Conservation (phyloP, 2,888 invertebrate genomes). For the Lasioglossum oenotherae region DNA sequence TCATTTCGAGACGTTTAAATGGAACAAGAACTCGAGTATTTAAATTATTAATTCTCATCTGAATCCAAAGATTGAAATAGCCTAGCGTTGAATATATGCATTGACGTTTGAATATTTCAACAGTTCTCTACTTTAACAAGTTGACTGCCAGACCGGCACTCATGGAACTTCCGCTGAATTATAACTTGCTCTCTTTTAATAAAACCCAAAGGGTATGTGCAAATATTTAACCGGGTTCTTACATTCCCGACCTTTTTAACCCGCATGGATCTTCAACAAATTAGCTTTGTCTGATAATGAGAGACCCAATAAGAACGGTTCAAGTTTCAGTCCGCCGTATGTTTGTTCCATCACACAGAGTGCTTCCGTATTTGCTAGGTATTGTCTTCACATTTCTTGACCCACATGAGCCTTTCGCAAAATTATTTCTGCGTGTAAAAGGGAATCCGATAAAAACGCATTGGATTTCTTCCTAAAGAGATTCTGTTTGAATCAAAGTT, state of each 20-base stretch:
- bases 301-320: background rate
- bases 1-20: background rate
- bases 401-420: fast-evolving
- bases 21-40: constrained; percentile 3
- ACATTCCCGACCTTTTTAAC: background rate
- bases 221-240: background rate
- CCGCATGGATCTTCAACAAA: background rate
- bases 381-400: background rate
- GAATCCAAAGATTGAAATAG: constrained; percentile 11
- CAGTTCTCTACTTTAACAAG: constrained; percentile 3
- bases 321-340: background rate
- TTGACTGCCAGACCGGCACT: constrained; percentile 1
- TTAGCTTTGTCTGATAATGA: background rate
- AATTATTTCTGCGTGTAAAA: background rate
- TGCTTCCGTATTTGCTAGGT: background rate
- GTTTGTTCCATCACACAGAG: background rate
- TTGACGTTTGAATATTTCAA: constrained; percentile 8
- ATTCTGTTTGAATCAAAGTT: background rate
- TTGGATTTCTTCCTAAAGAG: background rate
- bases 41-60: constrained; percentile 6
- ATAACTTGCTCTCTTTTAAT: constrained; percentile 2
- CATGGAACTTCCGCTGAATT: background rate
- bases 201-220: background rate
- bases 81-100: background rate
- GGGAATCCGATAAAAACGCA: background rate